phyloP scores from a whole-genome alignment of 2,113 vertebrate species.

The Etheostoma cragini region DNA sequence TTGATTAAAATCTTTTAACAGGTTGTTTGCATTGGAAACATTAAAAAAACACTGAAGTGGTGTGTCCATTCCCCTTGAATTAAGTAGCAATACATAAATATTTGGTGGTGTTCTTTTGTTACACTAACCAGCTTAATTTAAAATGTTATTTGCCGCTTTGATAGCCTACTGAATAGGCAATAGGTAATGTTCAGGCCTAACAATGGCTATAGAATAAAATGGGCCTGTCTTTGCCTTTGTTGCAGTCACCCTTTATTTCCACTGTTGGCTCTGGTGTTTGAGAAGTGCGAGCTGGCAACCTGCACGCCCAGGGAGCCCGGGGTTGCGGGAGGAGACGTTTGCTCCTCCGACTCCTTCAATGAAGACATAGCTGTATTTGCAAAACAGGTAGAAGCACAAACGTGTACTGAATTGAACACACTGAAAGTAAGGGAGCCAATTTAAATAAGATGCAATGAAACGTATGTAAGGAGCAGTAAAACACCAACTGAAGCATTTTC shows the following conservation, averaged over 20 bases:
- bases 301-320: conserved; percentile 96
- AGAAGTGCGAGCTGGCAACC: conserved; percentile 98
- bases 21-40: background rate
- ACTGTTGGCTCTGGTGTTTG: conserved; percentile 95
- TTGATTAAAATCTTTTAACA: background rate
- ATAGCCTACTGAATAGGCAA: background rate
- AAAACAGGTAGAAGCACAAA: conserved; percentile 86
- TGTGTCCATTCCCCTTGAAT: background rate
- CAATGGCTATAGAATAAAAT: background rate
- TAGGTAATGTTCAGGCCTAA: conserved; percentile 20
- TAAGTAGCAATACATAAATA: background rate
- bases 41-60: background rate
- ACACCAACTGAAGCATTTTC: background rate
- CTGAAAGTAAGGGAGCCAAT: too few relatives aligned
- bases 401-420: background rate
- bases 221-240: conserved; percentile 49
- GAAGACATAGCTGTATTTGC: conserved; percentile 98
- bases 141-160: conserved; percentile 8
- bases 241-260: conserved; percentile 96
- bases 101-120: background rate
- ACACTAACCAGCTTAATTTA: background rate
- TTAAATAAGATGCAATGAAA: background rate
- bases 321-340: conserved; percentile 94
- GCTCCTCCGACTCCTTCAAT: conserved; percentile 97
- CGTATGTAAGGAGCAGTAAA: background rate